Base-by-base conservation (phyloP, 2,888 invertebrate genomes). In the Bursaphelenchus okinawaensis region DNA sequence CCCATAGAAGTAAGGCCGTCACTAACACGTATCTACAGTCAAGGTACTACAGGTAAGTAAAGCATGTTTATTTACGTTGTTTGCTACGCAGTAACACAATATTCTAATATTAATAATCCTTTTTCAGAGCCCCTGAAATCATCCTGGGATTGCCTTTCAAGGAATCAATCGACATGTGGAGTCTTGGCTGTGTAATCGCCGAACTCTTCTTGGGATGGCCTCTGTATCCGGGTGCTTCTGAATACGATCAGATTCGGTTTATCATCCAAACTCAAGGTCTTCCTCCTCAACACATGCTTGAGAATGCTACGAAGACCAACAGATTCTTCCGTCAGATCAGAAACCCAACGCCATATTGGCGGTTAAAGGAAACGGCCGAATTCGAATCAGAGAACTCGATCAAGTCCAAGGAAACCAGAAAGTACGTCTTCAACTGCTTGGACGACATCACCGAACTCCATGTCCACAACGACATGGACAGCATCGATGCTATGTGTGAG, bases 151-250 rank as follows among this genome's bases (percentile, higher is more conserved):
- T 98, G 78, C 96, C 95, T 69, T 98, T 98, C 87, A 94, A 94
- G 86, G 98, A 99, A 85, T 93, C 96, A 16, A 98, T 98, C 80
- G 98, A 98, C 86, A 99, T 99, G 96, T 98, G 98, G 98, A 96
- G 95, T 7, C 87, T 98, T 74, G 98, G 98, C 66, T 99, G 98
- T 86, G 98, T 99, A 71, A 95, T 98, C 55, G 98, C 98, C 2
- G 98, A 99, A 84, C 87, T 98, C 75, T 98, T 98, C 86, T 88
- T 99, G 54, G 98, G 98, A 71, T 99, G 98, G 98, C 98, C 98
- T 19, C 87, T 99, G 40, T 98, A 98, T 86, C 98, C 98, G 0
- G 98, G 98, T 72, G 92, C 93, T 61, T 95, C 95, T 20, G 98
- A 98, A 86, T 99, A 96, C 86, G 98, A 98, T 86, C 87, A 87